These are phyloP conservation scores for Elegia similella DNA, from an alignment of 2,888 invertebrate genomes.

Conservation along the genomic window DNA sequence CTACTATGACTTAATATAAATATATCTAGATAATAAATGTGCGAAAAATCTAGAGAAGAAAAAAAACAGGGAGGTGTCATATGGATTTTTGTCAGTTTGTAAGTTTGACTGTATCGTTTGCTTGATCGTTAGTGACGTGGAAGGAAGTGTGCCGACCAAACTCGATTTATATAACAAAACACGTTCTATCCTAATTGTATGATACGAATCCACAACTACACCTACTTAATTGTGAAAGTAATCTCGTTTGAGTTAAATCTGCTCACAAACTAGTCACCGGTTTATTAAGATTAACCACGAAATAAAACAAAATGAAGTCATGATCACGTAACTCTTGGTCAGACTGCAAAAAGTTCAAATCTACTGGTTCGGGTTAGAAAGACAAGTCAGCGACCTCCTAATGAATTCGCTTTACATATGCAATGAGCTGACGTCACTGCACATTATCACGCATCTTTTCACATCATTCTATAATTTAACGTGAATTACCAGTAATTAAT, in stretches of 20 bases:
- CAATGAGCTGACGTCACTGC: conserved; percentile 44
- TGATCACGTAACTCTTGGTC: not conserved
- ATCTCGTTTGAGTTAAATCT: not conserved
- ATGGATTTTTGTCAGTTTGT: too few relatives aligned
- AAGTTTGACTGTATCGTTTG: too few relatives aligned
- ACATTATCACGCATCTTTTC: conserved; percentile 37
- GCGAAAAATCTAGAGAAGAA: too few relatives aligned
- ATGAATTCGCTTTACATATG: conserved; percentile 36
- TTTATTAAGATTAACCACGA: not conserved
- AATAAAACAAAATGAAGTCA: not conserved
- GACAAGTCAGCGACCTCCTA: conserved; percentile 23
- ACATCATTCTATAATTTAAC: conserved; percentile 38
- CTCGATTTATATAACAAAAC: too few relatives aligned
- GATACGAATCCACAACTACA: not conserved
- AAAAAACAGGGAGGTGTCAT: too few relatives aligned
- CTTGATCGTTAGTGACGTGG: too few relatives aligned
- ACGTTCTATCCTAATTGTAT: too few relatives aligned
- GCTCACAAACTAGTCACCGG: not conserved
- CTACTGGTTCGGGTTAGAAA: conserved; percentile 10
- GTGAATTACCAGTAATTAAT: conserved; percentile 25
- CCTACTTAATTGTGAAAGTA: not conserved
- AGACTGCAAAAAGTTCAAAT: not conserved
- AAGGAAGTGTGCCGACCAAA: too few relatives aligned
- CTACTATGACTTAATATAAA: too few relatives aligned
- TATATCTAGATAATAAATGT: too few relatives aligned